Conservation (phyloP, 2,888 invertebrate species). For the Alcis repandata region DNA sequence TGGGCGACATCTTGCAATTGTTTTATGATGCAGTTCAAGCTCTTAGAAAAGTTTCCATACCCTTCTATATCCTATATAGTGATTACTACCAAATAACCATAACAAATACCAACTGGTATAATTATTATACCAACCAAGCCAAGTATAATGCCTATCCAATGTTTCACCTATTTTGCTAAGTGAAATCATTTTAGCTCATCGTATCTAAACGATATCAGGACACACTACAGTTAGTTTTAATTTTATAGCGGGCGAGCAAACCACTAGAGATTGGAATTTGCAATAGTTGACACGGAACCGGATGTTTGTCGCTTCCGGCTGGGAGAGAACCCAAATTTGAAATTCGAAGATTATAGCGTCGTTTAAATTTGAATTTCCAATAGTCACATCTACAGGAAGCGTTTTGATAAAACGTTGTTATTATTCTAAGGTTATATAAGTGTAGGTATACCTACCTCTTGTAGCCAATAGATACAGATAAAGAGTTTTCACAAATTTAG, state of each 20-base stretch:
- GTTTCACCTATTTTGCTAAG: too few relatives aligned
- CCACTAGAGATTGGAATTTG: conserved; percentile 24
- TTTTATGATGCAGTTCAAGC: too few relatives aligned
- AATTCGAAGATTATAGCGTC: conserved; percentile 17
- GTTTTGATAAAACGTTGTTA: not conserved
- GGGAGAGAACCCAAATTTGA: conserved; percentile 22
- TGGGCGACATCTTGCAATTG: too few relatives aligned
- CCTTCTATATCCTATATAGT: too few relatives aligned
- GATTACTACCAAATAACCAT: too few relatives aligned
- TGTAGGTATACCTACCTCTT: too few relatives aligned
- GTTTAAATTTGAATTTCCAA: conserved; percentile 11
- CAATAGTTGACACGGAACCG: conserved; percentile 25
- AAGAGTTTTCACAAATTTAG: not conserved
- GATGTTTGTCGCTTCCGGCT: conserved; percentile 21
- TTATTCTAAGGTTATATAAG: too few relatives aligned
- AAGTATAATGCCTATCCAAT: too few relatives aligned
- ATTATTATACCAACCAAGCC: too few relatives aligned
- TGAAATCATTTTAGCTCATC: not conserved
- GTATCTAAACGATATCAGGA: not conserved
- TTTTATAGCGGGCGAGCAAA: conserved; percentile 7
- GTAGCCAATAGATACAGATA: not conserved
- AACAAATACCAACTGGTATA: too few relatives aligned
- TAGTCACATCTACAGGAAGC: not conserved
- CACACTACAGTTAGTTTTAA: not conserved
- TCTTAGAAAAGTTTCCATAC: too few relatives aligned